phyloP scores from a whole-genome alignment of 2,113 vertebrate species.

The Chaetops frenatus region DNA sequence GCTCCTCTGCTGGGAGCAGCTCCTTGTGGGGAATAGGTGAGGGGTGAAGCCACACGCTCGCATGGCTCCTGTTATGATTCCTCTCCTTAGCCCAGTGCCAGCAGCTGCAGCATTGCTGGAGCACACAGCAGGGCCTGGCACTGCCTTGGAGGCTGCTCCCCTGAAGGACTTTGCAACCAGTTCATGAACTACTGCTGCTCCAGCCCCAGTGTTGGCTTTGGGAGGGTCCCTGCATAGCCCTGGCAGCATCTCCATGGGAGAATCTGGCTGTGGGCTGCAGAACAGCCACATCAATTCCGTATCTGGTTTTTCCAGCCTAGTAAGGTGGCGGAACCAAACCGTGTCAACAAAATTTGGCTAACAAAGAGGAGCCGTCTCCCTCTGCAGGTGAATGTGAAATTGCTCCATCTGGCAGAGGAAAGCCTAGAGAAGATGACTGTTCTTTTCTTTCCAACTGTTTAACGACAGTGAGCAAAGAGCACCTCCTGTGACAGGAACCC shows the following conservation, averaged over 20 bases:
- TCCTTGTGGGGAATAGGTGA: neutral
- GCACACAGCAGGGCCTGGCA: neutral
- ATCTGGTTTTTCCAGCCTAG: neutral
- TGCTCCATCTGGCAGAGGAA: neutral
- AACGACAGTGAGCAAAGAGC: neutral
- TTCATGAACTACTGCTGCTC: neutral
- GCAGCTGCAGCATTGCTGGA: neutral
- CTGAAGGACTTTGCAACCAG: neutral
- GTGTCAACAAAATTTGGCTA: neutral
- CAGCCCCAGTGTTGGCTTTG: neutral
- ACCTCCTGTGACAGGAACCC: neutral
- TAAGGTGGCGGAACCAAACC: neutral
- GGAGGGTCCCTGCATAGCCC: neutral
- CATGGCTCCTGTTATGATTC: accelerated
- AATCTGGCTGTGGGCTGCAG: neutral
- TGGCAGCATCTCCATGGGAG: neutral
- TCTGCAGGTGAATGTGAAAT: neutral
- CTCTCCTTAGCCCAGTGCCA: neutral
- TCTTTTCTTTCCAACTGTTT: neutral
- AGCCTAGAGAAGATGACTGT: accelerated
- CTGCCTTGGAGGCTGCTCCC: neutral
- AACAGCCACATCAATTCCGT: neutral
- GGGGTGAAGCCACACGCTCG: accelerated
- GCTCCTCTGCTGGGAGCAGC: neutral
- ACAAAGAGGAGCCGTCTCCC: neutral